phyloP scores from a whole-genome alignment of 2,113 vertebrate genomes.

The Stigmatopora argus region DNA sequence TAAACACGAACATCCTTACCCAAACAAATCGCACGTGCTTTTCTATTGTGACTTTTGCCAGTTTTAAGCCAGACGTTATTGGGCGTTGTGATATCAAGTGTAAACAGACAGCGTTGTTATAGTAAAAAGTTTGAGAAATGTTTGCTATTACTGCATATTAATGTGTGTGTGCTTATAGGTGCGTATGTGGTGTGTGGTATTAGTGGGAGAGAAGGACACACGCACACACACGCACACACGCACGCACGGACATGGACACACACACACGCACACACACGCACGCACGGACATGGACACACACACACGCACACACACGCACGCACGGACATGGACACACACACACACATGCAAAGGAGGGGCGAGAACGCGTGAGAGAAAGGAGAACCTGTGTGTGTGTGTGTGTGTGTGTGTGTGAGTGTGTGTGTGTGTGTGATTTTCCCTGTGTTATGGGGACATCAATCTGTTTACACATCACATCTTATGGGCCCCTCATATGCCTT shows the following conservation, averaged over 20 bases:
- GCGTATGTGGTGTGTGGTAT: not conserved
- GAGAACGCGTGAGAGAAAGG: slow-evolving; percentile 56
- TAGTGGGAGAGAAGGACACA: not conserved
- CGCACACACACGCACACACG: not conserved
- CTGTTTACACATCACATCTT: slow-evolving; percentile 7
- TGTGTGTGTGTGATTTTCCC: not conserved
- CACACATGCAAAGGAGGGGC: slow-evolving; percentile 5
- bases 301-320: not conserved
- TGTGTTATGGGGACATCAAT: slow-evolving; percentile 5
- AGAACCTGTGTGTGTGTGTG: slow-evolving; percentile 38
- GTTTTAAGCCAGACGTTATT: not conserved
- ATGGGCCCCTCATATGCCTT: not conserved
- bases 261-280: too few species aligned
- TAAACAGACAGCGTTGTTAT: slow-evolving; percentile 34
- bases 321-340: too few species aligned
- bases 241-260: too few species aligned
- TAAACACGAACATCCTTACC: not conserved
- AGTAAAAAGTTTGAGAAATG: slow-evolving; percentile 38
- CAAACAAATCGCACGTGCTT: slow-evolving; percentile 2
- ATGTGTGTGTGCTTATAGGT: slow-evolving; percentile 8
- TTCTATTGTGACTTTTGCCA: slow-evolving; percentile 21
- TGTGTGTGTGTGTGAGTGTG: slow-evolving; percentile 2
- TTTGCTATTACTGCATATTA: slow-evolving; percentile 23
- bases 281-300: not conserved
- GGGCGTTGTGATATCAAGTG: not conserved